Percentiles rank a stretch among this genome's conserved stretches.
Conservation (phyloP, 2,888 invertebrate species). For the Aelia acuminata region DNA sequence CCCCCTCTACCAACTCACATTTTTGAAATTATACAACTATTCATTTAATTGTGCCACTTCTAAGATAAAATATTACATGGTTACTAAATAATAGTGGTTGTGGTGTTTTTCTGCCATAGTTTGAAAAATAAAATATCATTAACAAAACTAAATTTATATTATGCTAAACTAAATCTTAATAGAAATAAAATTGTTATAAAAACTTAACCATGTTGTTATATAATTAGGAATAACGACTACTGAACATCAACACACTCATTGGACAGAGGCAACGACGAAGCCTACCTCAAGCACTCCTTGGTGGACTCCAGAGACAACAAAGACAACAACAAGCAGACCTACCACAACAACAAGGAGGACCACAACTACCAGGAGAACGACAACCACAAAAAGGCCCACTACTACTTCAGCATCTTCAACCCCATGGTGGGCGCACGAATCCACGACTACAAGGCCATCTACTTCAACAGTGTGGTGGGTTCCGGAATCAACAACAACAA, state of each 20-base stretch:
- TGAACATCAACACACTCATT: constrained; percentile 64
- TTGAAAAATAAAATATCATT: too few species aligned
- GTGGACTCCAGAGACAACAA: constrained; percentile 62
- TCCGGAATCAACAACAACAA: constrained; percentile 66
- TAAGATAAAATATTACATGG: too few species aligned
- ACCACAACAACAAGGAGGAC: constrained; percentile 66
- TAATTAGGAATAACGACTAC: constrained; percentile 58
- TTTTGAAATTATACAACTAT: too few species aligned
- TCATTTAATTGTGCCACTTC: too few species aligned
- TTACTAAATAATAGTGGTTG: too few species aligned
- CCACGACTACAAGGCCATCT: constrained; percentile 66
- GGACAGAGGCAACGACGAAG: constrained; percentile 62
- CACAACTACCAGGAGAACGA: constrained; percentile 63
- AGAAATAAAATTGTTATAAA: too few species aligned
- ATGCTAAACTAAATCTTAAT: too few species aligned
- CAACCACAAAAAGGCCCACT: constrained; percentile 61
- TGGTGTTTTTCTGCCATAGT: too few species aligned
- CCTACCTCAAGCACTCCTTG: constrained; percentile 63
- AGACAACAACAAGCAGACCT: constrained; percentile 65
- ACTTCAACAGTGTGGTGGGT: constrained; percentile 61
- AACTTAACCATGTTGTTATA: too few species aligned
- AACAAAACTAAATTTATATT: too few species aligned
- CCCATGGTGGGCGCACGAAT: constrained; percentile 68
- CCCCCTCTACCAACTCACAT: too few species aligned
- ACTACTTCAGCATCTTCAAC: constrained; percentile 65